Base-by-base conservation (phyloP, 2,797 vertebrate species). In the Thalassophryne amazonica region DNA sequence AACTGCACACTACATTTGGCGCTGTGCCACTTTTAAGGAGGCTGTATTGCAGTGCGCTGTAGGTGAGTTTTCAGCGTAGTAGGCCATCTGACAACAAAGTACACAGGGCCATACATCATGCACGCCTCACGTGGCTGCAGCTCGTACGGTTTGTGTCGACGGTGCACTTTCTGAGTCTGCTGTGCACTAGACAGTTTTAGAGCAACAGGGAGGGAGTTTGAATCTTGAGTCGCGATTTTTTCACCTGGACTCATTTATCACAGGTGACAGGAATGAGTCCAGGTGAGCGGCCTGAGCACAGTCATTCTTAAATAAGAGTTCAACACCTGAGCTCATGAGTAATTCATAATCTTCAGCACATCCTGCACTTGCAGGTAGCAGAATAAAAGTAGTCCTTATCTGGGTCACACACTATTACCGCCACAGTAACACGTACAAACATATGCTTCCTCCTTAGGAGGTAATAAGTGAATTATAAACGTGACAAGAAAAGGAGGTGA, bases 271-370 rank as follows among this genome's bases (percentile, higher is more conserved):
- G 64, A 40, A 48, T 34, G 40, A 31, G 71, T 76, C 75, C 39
- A 19, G 67, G 39, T 13, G 14, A 60, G 60, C 48, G 11, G 46
- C 65, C 60, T 66, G 62, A 12, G 30, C 48, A 45, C 51, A 30
- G 69, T 74, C 65, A 78, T 86, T 77, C 79, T 86, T 83, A 82
- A 85, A 78, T 74, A 86, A 86, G 76, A 81, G 64, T 76, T 80
- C 73, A 81, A 72, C 75, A 69, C 49, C 61, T 59, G 73, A 69
- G 18, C 80, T 83, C 81, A 86, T 88, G 83, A 86, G 70, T 87
- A 80, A 89, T 89, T 87, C 80, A 89, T 88, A 62, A 81, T 75
- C 55, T 68, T 59, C 50, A 36, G 64, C 66, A 56, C 72, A 52
- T 78, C 71, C 61, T 71, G 73, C 60, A 65, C 81, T 67, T 64